Conservation (phyloP, 2,113 vertebrate species). For the Cebus imitator region DNA sequence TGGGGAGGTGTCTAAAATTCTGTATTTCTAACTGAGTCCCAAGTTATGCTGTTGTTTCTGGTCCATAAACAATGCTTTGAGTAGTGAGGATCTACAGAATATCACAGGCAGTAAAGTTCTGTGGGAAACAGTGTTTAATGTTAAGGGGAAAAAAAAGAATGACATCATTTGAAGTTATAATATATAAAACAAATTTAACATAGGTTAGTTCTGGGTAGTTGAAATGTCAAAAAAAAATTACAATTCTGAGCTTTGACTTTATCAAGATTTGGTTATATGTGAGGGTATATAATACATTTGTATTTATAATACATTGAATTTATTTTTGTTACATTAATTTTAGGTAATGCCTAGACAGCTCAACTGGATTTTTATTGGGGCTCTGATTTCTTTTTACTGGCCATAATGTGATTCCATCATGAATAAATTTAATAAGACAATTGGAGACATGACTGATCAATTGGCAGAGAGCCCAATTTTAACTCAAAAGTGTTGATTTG, state of each 20-base stretch:
- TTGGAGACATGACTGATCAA: background rate
- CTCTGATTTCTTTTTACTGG: background rate
- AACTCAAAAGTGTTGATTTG: background rate
- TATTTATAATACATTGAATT: background rate
- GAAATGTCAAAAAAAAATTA: background rate
- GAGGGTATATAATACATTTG: background rate
- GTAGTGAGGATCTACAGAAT: background rate
- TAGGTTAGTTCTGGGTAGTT: background rate
- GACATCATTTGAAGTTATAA: background rate
- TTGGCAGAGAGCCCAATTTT: background rate
- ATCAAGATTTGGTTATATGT: background rate
- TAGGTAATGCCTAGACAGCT: background rate
- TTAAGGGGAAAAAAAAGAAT: background rate
- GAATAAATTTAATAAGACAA: background rate
- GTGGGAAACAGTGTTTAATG: background rate
- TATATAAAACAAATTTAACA: background rate
- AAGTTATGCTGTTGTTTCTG: background rate
- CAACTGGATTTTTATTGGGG: background rate
- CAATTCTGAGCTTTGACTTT: background rate
- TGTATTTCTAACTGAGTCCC: background rate
- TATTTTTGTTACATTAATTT: background rate
- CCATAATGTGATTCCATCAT: background rate
- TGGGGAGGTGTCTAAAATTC: background rate
- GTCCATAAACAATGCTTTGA: background rate
- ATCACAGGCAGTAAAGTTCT: background rate